Evolutionary conservation across 1,140 invertebrate species (phyloP).

Genomic region (Brachionus calyciflorus): DNA sequence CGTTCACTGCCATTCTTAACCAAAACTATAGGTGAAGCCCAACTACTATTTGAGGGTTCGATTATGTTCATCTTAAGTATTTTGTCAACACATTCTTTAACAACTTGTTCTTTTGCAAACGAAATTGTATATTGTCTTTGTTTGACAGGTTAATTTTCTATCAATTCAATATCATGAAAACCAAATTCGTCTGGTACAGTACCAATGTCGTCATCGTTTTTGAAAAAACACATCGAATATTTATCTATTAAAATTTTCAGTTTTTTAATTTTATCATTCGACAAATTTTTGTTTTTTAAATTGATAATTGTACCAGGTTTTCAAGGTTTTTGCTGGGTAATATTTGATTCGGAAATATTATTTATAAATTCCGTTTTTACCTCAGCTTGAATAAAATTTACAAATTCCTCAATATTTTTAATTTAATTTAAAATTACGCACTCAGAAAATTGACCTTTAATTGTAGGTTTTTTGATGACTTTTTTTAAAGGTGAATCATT

Average conservation of each 20-base stretch:
- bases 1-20: conserved; percentile 24
- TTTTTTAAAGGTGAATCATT: background rate
- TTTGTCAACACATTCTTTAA: background rate
- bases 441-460: background rate
- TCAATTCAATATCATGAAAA: background rate
- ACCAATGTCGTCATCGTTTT: background rate
- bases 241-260: background rate
- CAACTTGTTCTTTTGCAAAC: background rate
- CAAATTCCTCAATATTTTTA: background rate
- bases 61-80: conserved; percentile 44
- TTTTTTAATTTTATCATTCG: background rate
- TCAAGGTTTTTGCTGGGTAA: background rate
- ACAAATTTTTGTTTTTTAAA: background rate
- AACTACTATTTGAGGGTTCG: background rate
- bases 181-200: background rate
- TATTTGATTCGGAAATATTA: background rate
- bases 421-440: background rate
- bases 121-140: background rate
- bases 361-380: background rate
- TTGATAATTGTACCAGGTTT: background rate
- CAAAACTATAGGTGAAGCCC: conserved; percentile 23
- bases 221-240: background rate
- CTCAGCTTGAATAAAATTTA: background rate
- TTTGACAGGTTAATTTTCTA: background rate
- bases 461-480: background rate